These are phyloP conservation scores for Echinometra lucunter DNA, from an alignment of 53 echinoderm and acorn worm species.

Conservation along the genomic window DNA sequence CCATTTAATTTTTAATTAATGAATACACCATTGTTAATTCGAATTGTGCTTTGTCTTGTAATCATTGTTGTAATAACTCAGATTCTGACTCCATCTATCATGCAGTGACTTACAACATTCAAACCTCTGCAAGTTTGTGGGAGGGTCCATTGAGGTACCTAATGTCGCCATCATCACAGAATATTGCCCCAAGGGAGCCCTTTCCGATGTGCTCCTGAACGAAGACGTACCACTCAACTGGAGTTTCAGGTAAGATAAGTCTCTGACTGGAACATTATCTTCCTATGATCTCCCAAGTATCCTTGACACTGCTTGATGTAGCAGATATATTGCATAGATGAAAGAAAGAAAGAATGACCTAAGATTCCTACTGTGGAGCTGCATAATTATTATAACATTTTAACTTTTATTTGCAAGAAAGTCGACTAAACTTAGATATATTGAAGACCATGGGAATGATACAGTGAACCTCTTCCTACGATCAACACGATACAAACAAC, in stretches of 20 bases:
- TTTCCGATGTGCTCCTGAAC: constrained; percentile 95
- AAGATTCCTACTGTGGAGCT: no score
- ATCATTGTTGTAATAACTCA: not conserved
- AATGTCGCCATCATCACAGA: constrained; percentile 91
- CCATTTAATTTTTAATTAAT: not conserved
- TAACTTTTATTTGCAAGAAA: no score
- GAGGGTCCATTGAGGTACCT: constrained; percentile 89
- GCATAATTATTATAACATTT: no score
- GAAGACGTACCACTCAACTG: constrained; percentile 98
- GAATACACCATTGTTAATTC: not conserved
- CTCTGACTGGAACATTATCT: no score
- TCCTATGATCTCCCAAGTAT: no score
- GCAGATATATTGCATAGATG: no score
- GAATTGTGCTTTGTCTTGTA: not conserved
- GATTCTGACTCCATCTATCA: not conserved
- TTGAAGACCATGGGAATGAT: no score
- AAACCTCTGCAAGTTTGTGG: constrained; percentile 95
- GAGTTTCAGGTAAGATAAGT: constrained; percentile 92
- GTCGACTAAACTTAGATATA: no score
- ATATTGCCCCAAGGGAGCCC: constrained; percentile 96
- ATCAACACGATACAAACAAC: no score
- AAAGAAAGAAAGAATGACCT: no score
- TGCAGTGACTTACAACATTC: constrained; percentile 89
- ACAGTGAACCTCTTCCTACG: no score
- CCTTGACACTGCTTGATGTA: no score